Base-by-base conservation (phyloP, 2,113 vertebrate genomes). In the Mungos mungo region DNA sequence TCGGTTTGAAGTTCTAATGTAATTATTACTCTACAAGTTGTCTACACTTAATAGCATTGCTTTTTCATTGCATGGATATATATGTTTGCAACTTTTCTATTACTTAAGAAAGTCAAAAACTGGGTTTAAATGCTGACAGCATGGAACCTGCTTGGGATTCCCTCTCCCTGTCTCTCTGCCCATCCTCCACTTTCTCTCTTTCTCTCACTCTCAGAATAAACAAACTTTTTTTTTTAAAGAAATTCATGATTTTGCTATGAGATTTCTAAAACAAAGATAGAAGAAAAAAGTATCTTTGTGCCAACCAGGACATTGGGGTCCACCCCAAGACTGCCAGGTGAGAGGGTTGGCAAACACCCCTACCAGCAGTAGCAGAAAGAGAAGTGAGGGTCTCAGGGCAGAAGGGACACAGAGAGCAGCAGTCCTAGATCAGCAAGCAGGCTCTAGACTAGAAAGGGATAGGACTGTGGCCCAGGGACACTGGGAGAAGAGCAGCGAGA, bases 381-480 rank as follows among this genome's bases (percentile, higher is more conserved):
- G 11, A 14, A 69, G 2, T 14, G 23, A 9, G 1, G 4, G 3
- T 41, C 29, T 35, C 23, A 27, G 5, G 2, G 7, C 21, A 25
- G 1, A 79, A 86, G 9, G 13, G 52, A 63, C 35, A 69, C 47
- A 52, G 47, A 33, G 12, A 2, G 7, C 52, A 3, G 0, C 11
- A 21, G 5, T 7, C 16, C 9, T 7, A 10, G 10, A 41, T 5
- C 2, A 19, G 13, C 21, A 65, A 41, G n/a, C 7, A 12, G 52
- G 2, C 2, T 95, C 9, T 45, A 45, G 5, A 35, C 15, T 10
- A 52, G 8, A 54, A 31, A 25, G 1, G 21, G 12, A 31, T 10
- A 2, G 7, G 5, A 47, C 11, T 16, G 21, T 47, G 33, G 2
- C 5, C 5, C 52, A 18, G 1, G 6, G 23, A 18, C 45, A 47